Evolutionary conservation across 2,888 invertebrate species (phyloP).

Genomic region (Notocelia uddmanniana): DNA sequence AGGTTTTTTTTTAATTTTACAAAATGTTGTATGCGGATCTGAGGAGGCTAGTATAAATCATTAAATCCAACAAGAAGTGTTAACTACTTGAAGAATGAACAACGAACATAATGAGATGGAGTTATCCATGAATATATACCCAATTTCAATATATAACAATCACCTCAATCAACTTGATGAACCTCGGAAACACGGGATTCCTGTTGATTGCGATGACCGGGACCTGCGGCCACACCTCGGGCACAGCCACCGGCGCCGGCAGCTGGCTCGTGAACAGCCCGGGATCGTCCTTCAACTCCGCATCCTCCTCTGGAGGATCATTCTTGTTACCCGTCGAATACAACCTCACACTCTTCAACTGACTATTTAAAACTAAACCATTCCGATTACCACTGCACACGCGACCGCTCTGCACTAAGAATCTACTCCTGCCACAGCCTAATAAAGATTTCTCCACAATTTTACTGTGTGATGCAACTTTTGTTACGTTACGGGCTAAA

Average conservation of each 20-base stretch:
- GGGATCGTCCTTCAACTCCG: constrained; percentile 71
- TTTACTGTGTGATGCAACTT: constrained; percentile 78
- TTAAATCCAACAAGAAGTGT: no score
- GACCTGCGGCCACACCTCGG: constrained; percentile 98
- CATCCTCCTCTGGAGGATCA: constrained; percentile 74
- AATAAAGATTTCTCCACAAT: constrained; percentile 59
- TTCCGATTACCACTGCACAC: constrained; percentile 60
- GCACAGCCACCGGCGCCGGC: constrained; percentile 96
- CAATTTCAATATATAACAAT: constrained; percentile 10
- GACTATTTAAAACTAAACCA: constrained; percentile 51
- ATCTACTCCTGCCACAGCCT: constrained; percentile 52
- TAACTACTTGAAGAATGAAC: no score
- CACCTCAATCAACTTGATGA: constrained; percentile 98
- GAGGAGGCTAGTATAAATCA: no score
- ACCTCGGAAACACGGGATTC: constrained; percentile 98
- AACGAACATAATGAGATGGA: no score
- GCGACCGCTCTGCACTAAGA: constrained; percentile 54
- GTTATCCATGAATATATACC: no score
- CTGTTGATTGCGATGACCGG: constrained; percentile 97
- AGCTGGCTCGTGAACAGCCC: constrained; percentile 86
- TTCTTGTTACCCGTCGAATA: constrained; percentile 71
- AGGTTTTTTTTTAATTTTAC: no score
- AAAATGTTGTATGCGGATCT: no score
- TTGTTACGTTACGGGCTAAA: constrained; percentile 70
- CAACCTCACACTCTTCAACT: constrained; percentile 59